Conservation (phyloP, 2,888 invertebrate species). For the Parnassius glacialis region DNA sequence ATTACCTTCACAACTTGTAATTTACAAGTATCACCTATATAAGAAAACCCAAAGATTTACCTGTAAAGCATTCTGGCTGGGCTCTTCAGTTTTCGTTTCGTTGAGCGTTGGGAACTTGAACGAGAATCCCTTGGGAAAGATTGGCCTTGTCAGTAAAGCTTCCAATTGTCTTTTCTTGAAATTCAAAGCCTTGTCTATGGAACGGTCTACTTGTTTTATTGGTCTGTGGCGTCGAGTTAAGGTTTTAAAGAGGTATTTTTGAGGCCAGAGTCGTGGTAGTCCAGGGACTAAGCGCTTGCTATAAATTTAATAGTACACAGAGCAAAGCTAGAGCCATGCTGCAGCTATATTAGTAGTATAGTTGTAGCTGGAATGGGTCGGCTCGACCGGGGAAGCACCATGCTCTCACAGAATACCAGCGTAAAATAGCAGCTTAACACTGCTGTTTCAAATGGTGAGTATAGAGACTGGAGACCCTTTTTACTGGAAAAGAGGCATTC, state of each 20-base stretch:
- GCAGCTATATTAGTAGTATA: no score
- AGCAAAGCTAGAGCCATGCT: no score
- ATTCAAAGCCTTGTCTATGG: constrained; percentile 65
- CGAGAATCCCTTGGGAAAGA: constrained; percentile 86
- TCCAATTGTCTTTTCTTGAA: constrained; percentile 76
- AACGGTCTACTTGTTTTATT: constrained; percentile 52
- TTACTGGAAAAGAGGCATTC: no score
- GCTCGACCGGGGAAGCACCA: no score
- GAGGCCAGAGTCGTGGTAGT: background rate
- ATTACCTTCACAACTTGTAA: background rate
- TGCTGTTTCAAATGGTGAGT: no score
- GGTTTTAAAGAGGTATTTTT: constrained; percentile 22
- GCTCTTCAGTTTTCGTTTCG: constrained; percentile 41
- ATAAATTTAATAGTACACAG: no score
- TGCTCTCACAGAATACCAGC: no score
- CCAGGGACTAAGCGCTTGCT: no score
- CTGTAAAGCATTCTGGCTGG: constrained; percentile 66
- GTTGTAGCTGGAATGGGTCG: no score
- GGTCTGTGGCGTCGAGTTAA: constrained; percentile 52
- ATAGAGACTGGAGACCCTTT: no score
- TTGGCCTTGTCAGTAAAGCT: constrained; percentile 76
- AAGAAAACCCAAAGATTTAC: constrained; percentile 36
- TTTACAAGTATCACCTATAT: background rate
- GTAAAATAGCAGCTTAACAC: no score
- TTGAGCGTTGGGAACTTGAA: constrained; percentile 81